These are phyloP conservation scores for Sebastes matsubarae DNA, from an alignment of 2,797 vertebrate genomes.

Conservation along the genomic window DNA sequence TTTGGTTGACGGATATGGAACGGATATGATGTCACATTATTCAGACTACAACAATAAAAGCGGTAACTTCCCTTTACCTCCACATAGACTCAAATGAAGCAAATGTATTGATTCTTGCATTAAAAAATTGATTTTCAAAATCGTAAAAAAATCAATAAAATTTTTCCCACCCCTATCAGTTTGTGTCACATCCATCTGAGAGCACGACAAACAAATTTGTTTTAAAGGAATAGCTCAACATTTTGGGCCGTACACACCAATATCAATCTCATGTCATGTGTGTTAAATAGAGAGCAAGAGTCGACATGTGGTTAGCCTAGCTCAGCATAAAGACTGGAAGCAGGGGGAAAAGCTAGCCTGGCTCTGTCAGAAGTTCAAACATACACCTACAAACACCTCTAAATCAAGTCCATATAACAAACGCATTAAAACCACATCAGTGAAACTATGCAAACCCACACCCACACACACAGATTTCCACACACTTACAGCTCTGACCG, in stretches of 20 bases:
- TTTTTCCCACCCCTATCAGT: no score
- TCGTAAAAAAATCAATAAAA: no score
- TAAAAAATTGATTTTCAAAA: no score
- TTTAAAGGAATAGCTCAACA: not conserved
- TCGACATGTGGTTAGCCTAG: not conserved
- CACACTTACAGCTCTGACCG: constrained; percentile 39
- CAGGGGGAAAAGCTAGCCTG: not conserved
- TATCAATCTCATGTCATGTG: not conserved
- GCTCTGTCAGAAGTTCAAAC: not conserved
- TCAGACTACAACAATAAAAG: no score
- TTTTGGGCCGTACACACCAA: not conserved
- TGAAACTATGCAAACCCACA: not conserved
- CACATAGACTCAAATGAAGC: no score
- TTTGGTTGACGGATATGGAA: no score
- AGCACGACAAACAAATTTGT: not conserved
- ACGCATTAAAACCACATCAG: not conserved
- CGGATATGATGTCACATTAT: no score
- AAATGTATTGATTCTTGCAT: no score
- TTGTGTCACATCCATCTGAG: not conserved
- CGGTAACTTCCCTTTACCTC: no score
- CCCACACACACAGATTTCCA: not conserved
- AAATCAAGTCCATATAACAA: not conserved
- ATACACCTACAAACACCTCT: not conserved
- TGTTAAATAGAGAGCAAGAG: not conserved
- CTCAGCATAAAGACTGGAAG: not conserved